A percentile compares a stretch with the other conserved stretches of the same genome.
These are phyloP conservation scores for Lampris megalopsis DNA, from an alignment of 2,113 vertebrate species.

Conservation along the genomic window DNA sequence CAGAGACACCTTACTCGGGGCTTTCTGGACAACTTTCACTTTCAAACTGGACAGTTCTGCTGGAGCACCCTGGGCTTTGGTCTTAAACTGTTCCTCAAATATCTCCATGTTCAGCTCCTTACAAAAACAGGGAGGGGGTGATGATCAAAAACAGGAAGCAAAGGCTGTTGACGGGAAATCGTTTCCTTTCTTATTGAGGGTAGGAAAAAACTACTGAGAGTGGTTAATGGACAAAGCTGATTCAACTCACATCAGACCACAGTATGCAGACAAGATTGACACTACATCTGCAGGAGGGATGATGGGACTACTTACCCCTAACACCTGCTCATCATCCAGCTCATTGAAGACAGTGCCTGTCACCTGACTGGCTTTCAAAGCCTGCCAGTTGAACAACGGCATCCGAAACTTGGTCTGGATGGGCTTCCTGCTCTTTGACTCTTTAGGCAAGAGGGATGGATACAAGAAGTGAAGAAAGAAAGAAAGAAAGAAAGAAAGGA, in stretches of 20 bases:
- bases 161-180: background rate
- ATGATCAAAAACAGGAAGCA: background rate
- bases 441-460: conserved; percentile 29
- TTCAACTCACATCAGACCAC: background rate
- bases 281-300: background rate
- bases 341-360: conserved; percentile 90
- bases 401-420: conserved; percentile 92
- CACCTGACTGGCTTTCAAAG: conserved; percentile 90
- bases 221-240: too few species aligned
- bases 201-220: background rate
- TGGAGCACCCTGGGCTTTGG: conserved; percentile 88
- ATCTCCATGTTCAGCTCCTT: conserved; percentile 96
- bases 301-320: conserved; percentile 82
- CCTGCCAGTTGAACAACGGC: conserved; percentile 93
- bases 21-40: conserved; percentile 83
- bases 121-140: background rate
- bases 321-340: conserved; percentile 90
- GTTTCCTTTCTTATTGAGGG: background rate
- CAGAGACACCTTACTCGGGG: conserved; percentile 87
- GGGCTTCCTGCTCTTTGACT: conserved; percentile 86
- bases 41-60: conserved; percentile 82
- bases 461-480: background rate
- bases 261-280: background rate
- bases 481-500: background rate
- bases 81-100: conserved; percentile 96